These are phyloP conservation scores for Tenthredo mesomela DNA, from an alignment of 2,888 invertebrate species.

Conservation along the genomic window DNA sequence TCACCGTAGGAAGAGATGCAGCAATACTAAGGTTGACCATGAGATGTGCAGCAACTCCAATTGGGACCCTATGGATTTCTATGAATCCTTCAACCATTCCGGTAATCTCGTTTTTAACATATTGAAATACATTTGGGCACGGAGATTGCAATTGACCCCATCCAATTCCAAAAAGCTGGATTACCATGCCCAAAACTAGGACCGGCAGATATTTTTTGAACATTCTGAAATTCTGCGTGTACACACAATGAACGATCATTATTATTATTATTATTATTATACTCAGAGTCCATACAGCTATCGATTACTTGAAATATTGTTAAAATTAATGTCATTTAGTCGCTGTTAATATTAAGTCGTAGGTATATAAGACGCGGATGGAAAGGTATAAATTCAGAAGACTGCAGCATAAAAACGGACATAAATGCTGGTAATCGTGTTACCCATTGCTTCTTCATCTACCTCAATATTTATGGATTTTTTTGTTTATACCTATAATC, in stretches of 20 bases:
- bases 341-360: no score
- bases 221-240: conserved; percentile 37
- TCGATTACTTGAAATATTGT: neutral
- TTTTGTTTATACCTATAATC: no score
- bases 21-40: conserved; percentile 65
- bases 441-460: no score
- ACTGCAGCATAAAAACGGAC: no score
- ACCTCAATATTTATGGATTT: no score
- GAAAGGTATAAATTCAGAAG: no score
- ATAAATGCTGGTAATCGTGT: no score
- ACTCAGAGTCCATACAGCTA: neutral
- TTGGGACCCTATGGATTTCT: conserved; percentile 66
- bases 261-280: neutral
- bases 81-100: conserved; percentile 66
- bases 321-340: neutral
- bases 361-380: no score
- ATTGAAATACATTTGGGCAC: conserved; percentile 69
- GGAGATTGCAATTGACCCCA: conserved; percentile 59
- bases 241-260: neutral
- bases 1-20: conserved; percentile 66
- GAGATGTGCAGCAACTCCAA: conserved; percentile 62
- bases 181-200: conserved; percentile 9
- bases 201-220: neutral
- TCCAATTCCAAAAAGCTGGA: conserved; percentile 23
- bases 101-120: conserved; percentile 61